These are phyloP conservation scores for Calypte anna DNA, from an alignment of 2,113 vertebrate genomes.

Conservation along the genomic window DNA sequence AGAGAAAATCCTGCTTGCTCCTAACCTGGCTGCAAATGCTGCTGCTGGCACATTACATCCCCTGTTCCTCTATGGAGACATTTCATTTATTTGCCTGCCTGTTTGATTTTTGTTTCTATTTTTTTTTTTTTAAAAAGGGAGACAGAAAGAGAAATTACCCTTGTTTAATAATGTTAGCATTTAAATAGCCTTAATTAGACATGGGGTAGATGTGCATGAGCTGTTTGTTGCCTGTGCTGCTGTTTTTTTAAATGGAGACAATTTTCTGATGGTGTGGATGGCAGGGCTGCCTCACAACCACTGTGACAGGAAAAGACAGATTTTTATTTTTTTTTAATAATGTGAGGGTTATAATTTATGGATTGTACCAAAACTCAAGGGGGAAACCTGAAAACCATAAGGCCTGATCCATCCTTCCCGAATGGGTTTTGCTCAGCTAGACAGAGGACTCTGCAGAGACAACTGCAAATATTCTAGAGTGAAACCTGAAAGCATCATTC, in stretches of 20 bases:
- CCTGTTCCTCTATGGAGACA: not conserved
- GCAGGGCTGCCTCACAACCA: not conserved
- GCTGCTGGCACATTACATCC: not conserved
- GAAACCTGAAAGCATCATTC: not conserved
- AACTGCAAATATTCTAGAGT: no score
- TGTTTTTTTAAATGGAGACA: not conserved
- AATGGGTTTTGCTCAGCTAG: not conserved
- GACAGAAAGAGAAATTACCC: not conserved
- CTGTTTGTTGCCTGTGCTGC: not conserved
- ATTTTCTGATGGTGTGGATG: not conserved
- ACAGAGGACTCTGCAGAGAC: not conserved
- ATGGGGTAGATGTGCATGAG: not conserved
- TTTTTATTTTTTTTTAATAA: not conserved
- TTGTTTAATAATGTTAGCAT: not conserved
- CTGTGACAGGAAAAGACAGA: not conserved
- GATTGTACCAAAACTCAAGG: not conserved
- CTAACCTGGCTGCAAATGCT: not conserved
- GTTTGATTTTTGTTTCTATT: not conserved
- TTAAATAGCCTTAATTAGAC: conserved; percentile 4
- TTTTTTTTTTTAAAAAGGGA: not conserved
- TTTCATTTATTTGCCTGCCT: not conserved
- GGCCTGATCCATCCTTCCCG: not conserved
- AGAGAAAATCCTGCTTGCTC: not conserved
- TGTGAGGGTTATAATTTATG: not conserved
- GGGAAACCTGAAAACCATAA: not conserved